Percentiles rank a stretch among this genome's conserved stretches.
Evolutionary conservation across 2,888 invertebrate species (phyloP).

Genomic region (Monopis laevigella): DNA sequence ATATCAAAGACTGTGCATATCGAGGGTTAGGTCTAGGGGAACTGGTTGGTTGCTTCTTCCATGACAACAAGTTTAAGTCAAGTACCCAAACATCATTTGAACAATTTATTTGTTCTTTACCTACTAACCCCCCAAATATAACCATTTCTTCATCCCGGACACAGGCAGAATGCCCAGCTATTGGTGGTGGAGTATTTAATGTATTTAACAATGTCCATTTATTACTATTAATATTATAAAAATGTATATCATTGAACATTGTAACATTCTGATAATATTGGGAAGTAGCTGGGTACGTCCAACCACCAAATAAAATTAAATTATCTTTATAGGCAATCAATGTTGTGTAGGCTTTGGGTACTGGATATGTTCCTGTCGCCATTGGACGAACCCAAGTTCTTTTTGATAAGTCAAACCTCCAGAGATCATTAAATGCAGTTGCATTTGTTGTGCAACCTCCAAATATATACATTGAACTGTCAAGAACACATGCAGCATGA

Average conservation of each 20-base stretch:
- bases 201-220: conserved; percentile 79
- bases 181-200: conserved; percentile 75
- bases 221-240: conserved; percentile 83
- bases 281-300: conserved; percentile 90
- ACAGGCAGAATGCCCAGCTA: conserved; percentile 93
- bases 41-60: conserved; percentile 80
- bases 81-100: conserved; percentile 92
- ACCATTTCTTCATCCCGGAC: conserved; percentile 85
- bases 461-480: conserved; percentile 92
- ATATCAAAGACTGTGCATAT: conserved; percentile 93
- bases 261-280: conserved; percentile 87
- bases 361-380: conserved; percentile 88
- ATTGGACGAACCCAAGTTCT: conserved; percentile 86
- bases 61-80: conserved; percentile 77
- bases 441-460: conserved; percentile 95
- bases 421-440: conserved; percentile 96
- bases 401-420: conserved; percentile 89
- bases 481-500: conserved; percentile 86
- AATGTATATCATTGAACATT: conserved; percentile 91
- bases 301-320: conserved; percentile 92
- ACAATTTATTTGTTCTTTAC: conserved; percentile 54
- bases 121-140: conserved; percentile 78
- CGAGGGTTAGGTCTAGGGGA: conserved; percentile 80
- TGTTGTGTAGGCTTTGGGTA: conserved; percentile 94
- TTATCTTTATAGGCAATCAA: conserved; percentile 88